phyloP scores from a whole-genome alignment of 2,113 vertebrate genomes.

The Percopsis transmontana region DNA sequence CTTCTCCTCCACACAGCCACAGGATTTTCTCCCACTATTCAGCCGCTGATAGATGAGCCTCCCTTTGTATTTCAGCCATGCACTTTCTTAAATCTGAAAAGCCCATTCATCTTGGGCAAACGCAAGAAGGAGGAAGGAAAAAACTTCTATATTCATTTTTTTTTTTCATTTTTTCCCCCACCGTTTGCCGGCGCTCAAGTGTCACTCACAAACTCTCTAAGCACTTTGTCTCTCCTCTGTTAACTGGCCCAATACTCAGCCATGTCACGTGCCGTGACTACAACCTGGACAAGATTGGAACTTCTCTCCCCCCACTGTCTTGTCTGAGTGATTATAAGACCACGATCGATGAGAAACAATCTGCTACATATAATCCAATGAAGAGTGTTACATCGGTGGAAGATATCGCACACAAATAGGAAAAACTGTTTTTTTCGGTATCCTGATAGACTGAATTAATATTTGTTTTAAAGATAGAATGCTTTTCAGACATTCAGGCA shows the following conservation, averaged over 20 bases:
- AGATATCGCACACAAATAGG: slow-evolving; percentile 15
- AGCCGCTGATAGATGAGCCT: slow-evolving; percentile 78
- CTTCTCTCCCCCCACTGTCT: slow-evolving; percentile 22
- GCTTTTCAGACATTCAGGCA: slow-evolving; percentile 52
- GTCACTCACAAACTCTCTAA: slow-evolving; percentile 69
- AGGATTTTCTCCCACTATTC: slow-evolving; percentile 80
- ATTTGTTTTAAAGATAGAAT: slow-evolving; percentile 65
- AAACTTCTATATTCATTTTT: slow-evolving; percentile 65
- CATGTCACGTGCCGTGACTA: slow-evolving; percentile 58
- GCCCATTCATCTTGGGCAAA: slow-evolving; percentile 78
- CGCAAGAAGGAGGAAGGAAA: slow-evolving; percentile 46
- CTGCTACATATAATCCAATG: background rate
- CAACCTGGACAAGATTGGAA: slow-evolving; percentile 21
- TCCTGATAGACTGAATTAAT: slow-evolving; percentile 67
- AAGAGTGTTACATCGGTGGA: slow-evolving; percentile 15
- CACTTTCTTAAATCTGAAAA: slow-evolving; percentile 81
- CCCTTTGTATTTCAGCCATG: slow-evolving; percentile 78
- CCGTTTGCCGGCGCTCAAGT: slow-evolving; percentile 58
- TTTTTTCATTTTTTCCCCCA: slow-evolving; percentile 3
- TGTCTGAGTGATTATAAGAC: slow-evolving; percentile 33
- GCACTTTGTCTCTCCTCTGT: slow-evolving; percentile 65
- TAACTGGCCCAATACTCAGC: slow-evolving; percentile 60
- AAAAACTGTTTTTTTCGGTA: slow-evolving; percentile 18
- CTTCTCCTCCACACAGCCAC: slow-evolving; percentile 50
- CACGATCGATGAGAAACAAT: slow-evolving; percentile 35